These are phyloP conservation scores for Vidua chalybeata DNA, from an alignment of 2,113 vertebrate genomes.

Conservation along the genomic window DNA sequence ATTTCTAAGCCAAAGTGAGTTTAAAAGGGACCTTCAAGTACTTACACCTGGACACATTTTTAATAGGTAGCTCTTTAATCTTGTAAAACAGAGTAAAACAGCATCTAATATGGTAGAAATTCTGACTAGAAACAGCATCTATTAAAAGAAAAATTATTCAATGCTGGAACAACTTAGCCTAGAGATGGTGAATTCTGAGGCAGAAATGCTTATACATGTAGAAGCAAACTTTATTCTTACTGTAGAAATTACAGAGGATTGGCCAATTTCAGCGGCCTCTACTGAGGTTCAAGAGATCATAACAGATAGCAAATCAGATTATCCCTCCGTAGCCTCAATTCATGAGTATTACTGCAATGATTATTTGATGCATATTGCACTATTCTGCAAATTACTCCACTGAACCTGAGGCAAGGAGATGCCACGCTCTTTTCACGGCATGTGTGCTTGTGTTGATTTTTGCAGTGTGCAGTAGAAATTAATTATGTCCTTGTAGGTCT, in stretches of 20 bases:
- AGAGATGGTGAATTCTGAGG: not conserved
- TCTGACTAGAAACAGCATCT: not conserved
- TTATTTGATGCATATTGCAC: not conserved
- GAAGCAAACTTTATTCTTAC: not conserved
- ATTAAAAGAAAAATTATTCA: not conserved
- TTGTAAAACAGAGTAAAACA: not conserved
- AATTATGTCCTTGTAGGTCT: not conserved
- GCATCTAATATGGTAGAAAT: not conserved
- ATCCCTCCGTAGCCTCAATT: not conserved
- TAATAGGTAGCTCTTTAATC: not conserved
- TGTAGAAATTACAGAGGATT: not conserved
- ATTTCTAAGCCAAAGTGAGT: not conserved
- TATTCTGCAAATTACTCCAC: not conserved
- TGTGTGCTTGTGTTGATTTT: not conserved
- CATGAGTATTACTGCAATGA: not conserved
- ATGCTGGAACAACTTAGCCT: not conserved
- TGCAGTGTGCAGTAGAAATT: rapidly evolving
- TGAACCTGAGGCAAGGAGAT: not conserved
- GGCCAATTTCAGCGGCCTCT: not conserved
- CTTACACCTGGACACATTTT: not conserved
- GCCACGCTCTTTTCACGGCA: not conserved
- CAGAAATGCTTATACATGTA: not conserved
- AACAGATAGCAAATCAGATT: not conserved
- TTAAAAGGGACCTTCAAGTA: not conserved
- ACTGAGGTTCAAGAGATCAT: not conserved